These are phyloP conservation scores for Laspeyria flexula DNA, from an alignment of 2,888 invertebrate species.

Conservation along the genomic window DNA sequence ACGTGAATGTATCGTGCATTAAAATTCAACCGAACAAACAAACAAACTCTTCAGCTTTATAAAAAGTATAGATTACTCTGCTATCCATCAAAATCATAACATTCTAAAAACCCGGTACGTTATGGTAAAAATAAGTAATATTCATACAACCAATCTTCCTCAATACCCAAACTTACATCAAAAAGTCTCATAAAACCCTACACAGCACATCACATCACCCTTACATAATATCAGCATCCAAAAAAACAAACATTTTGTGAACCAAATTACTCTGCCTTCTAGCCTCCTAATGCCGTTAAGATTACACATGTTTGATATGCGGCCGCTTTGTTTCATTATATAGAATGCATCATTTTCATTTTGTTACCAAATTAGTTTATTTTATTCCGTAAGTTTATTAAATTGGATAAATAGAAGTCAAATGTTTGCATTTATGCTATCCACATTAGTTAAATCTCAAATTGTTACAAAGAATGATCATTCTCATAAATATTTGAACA, in stretches of 20 bases:
- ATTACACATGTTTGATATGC: constrained; percentile 55
- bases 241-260: constrained; percentile 62
- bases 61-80: no score
- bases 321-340: constrained; percentile 40
- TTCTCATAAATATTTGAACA: no score
- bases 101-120: neutral
- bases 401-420: no score
- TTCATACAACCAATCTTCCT: constrained; percentile 24
- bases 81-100: no score
- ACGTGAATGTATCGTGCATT: no score
- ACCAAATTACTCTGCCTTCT: constrained; percentile 66
- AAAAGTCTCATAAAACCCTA: constrained; percentile 24
- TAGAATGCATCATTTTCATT: constrained; percentile 25
- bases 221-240: constrained; percentile 40
- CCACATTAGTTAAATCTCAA: no score
- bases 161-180: constrained; percentile 5
- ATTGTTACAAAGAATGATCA: no score
- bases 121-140: constrained; percentile 25
- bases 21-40: no score
- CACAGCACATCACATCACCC: constrained; percentile 49
- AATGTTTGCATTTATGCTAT: neutral
- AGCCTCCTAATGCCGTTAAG: constrained; percentile 61
- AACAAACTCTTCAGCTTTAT: no score
- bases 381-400: no score
- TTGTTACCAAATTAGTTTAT: no score